Conservation (phyloP, 64 coral and sea anemone genomes). For the Stichodactyla mertensii region DNA sequence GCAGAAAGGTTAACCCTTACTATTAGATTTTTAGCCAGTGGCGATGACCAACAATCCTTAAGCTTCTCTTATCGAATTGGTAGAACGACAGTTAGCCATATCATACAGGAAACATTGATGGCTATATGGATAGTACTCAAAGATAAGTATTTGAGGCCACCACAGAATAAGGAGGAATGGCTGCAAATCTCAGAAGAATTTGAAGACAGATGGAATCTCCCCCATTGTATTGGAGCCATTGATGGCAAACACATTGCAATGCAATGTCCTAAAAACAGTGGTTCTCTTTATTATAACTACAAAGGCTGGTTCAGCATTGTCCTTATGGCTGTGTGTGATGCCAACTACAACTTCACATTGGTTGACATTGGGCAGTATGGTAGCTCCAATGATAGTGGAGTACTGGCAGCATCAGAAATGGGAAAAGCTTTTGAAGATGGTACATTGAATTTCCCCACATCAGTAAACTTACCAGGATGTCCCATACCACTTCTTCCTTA, state of each 20-base stretch:
- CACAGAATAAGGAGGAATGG: slow-evolving; percentile 20
- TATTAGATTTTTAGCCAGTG: too few species aligned
- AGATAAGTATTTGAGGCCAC: slow-evolving; percentile 26
- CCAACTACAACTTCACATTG: slow-evolving; percentile 23
- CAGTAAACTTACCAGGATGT: slow-evolving; percentile 22
- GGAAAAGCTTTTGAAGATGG: slow-evolving; percentile 26
- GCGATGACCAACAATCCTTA: slow-evolving; percentile 37
- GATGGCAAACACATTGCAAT: slow-evolving; percentile 37
- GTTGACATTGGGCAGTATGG: slow-evolving; percentile 38
- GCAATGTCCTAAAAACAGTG: slow-evolving; percentile 38
- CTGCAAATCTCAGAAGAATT: slow-evolving; percentile 32
- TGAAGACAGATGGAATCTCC: slow-evolving; percentile 22
- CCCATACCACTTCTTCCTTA: not conserved
- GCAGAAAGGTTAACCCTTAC: too few species aligned
- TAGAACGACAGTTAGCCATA: slow-evolving; percentile 19
- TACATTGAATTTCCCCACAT: slow-evolving; percentile 5
- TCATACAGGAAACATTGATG: slow-evolving; percentile 24
- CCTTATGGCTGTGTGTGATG: slow-evolving; percentile 38
- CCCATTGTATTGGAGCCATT: slow-evolving; percentile 40
- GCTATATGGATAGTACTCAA: slow-evolving; percentile 37
- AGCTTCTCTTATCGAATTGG: slow-evolving; percentile 43
- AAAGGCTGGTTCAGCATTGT: too few species aligned
- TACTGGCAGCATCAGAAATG: slow-evolving; percentile 15
- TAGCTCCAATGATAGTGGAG: slow-evolving; percentile 33
- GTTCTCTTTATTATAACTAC: too few species aligned